A percentile compares a stretch with the other conserved stretches of the same genome.
phyloP scores from a whole-genome alignment of 2,113 vertebrate genomes.

The Nycticorax nycticorax region DNA sequence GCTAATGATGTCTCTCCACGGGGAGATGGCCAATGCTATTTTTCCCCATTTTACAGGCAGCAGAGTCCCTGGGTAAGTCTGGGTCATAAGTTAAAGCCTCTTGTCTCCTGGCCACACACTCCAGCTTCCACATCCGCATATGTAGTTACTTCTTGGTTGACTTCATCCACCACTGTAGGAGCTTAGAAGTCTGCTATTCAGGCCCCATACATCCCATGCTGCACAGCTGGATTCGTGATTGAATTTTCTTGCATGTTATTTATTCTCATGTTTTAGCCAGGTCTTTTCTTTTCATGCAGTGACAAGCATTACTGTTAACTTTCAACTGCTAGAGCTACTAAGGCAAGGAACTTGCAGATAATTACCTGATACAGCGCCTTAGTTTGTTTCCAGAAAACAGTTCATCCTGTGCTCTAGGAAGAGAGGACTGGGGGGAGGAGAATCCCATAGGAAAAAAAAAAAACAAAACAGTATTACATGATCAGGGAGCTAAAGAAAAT shows the following conservation, averaged over 20 bases:
- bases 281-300: neutral
- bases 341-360: neutral
- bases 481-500: neutral
- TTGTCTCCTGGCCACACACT: neutral
- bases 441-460: neutral
- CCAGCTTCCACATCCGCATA: neutral
- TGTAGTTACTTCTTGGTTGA: neutral
- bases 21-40: neutral
- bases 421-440: neutral
- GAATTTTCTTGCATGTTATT: neutral
- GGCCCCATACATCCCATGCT: fast-evolving
- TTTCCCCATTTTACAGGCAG: neutral
- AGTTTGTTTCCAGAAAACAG: neutral
- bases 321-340: neutral
- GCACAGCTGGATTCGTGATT: neutral
- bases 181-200: neutral
- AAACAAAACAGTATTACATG: neutral
- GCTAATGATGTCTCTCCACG: neutral
- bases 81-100: neutral
- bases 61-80: neutral
- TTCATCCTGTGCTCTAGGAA: neutral
- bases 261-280: neutral
- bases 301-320: neutral
- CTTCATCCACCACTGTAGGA: neutral
- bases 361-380: neutral